Evolutionary conservation across 2,888 invertebrate genomes (phyloP).

Genomic region (Sipha maydis): DNA sequence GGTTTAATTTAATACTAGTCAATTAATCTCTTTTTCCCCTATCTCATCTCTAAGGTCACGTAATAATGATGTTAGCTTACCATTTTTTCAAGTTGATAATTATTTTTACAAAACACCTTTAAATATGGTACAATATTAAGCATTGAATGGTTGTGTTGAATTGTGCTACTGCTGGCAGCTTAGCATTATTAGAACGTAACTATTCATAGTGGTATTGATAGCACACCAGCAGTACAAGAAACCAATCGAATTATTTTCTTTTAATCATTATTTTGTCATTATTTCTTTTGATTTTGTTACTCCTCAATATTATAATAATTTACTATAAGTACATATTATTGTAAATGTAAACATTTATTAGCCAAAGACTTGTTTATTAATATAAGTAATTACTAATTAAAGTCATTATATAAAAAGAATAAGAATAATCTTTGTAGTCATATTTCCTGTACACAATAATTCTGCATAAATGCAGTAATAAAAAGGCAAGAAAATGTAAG

Average conservation of each 20-base stretch:
- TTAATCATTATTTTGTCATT: constrained; percentile 8
- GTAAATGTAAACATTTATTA: constrained; percentile 14
- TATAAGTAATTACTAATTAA: constrained; percentile 47
- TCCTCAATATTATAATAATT: neutral
- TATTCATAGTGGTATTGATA: neutral
- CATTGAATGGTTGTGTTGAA: constrained; percentile 24
- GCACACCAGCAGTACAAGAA: neutral
- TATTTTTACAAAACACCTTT: neutral
- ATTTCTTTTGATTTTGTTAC: constrained; percentile 23
- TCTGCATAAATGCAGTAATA: neutral
- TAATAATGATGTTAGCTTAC: neutral
- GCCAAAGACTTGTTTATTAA: constrained; percentile 53
- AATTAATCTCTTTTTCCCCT: neutral
- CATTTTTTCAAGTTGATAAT: neutral
- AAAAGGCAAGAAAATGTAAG: neutral
- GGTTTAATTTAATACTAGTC: constrained; percentile 33
- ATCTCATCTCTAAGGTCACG: constrained; percentile 29
- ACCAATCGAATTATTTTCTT: constrained; percentile 29
- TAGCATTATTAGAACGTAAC: neutral
- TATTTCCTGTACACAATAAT: neutral
- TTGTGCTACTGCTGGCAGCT: neutral
- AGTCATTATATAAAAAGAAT: constrained; percentile 8
- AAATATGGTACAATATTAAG: neutral
- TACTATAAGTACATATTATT: constrained; percentile 20
- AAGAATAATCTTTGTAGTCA: constrained; percentile 33